Conservation (phyloP, 2,113 vertebrate genomes). For the Tinamus guttatus region DNA sequence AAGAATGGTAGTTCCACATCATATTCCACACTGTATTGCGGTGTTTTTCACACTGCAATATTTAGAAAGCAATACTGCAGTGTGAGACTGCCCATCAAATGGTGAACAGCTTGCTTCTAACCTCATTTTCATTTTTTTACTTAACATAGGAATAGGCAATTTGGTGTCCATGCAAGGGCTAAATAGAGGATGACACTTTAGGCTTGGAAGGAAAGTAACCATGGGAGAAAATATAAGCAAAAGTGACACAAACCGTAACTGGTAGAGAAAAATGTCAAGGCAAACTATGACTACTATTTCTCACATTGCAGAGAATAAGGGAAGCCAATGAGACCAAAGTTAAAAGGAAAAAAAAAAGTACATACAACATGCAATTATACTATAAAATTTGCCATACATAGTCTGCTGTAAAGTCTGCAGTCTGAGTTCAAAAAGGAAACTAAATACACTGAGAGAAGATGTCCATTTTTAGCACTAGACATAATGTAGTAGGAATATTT, state of each 20-base stretch:
- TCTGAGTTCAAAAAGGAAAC: neutral
- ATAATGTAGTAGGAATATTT: neutral
- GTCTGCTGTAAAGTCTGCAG: neutral
- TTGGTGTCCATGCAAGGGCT: neutral
- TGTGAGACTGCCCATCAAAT: neutral
- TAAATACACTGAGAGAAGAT: neutral
- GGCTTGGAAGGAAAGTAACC: neutral
- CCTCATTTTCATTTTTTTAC: neutral
- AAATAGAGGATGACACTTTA: neutral
- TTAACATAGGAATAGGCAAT: neutral
- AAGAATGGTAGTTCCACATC: too few species aligned
- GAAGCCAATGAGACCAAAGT: neutral
- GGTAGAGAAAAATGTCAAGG: neutral
- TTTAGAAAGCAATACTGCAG: neutral
- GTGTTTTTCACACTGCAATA: neutral
- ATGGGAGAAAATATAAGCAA: neutral
- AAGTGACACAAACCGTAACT: neutral
- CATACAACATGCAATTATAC: neutral
- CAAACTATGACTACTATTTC: neutral
- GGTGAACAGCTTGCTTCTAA: neutral
- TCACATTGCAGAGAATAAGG: neutral
- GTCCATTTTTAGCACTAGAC: neutral
- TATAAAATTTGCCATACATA: neutral
- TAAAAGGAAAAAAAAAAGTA: neutral
- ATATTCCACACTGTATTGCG: neutral